These are phyloP conservation scores for Saccopteryx bilineata DNA, from an alignment of 2,113 vertebrate species.

Conservation along the genomic window DNA sequence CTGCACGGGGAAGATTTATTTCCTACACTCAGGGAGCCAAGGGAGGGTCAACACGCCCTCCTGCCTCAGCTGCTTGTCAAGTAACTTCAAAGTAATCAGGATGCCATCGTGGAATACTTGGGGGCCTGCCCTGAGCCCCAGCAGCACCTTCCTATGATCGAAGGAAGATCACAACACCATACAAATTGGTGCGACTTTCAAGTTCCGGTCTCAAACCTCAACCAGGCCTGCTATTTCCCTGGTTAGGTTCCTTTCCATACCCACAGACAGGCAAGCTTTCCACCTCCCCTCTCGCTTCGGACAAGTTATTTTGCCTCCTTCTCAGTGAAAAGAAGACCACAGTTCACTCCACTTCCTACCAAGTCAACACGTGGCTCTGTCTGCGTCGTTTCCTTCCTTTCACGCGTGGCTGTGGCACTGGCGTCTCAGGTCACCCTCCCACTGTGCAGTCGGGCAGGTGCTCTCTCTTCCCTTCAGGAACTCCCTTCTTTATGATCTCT, in stretches of 20 bases:
- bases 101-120: not conserved
- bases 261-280: not conserved
- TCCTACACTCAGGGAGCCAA: not conserved
- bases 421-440: not conserved
- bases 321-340: constrained; percentile 1
- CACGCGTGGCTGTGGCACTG: not conserved
- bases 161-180: not conserved
- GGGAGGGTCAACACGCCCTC: not conserved
- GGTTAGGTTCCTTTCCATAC: not conserved
- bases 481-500: not conserved
- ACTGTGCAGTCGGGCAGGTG: not conserved
- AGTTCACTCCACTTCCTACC: not conserved
- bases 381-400: not conserved
- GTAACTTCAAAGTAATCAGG: not conserved
- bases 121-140: not conserved
- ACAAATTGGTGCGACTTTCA: not conserved
- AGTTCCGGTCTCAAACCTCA: not conserved
- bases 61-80: not conserved
- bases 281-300: not conserved
- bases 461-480: not conserved
- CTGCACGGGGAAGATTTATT: not conserved
- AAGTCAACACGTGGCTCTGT: not conserved
- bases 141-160: not conserved
- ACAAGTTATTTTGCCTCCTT: not conserved
- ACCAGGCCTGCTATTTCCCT: not conserved